Evolutionary conservation across 2,113 vertebrate genomes (phyloP), one percentile per base, ranked within the genome.

Genomic region (Paralichthys olivaceus): DNA sequence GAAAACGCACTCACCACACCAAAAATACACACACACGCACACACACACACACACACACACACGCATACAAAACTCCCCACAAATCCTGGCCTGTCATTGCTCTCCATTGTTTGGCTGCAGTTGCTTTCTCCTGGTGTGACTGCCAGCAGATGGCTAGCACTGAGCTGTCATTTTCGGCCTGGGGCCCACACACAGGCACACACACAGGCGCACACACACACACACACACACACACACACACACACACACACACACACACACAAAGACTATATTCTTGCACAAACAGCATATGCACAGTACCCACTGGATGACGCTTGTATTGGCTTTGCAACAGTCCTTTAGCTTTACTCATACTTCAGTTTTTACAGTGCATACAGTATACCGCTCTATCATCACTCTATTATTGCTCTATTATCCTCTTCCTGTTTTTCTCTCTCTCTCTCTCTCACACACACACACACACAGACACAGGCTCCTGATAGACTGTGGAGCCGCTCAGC

Each of bases 131-230:
- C 86, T 91, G 85, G 91, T 91, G 89, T 94, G 93, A 94, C 91
- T 93, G 91, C 92, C 92, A 94, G 92, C 94, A 94, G 93, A 94
- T 94, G 94, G 94, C 90, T 90, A 92, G 92, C 91, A 91, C 84
- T 90, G 93, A 91, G 92, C 91, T 91, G 91, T 92, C 86, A 90
- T 84, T 90, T 87, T 87, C 83, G 83, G 91, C 92, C 92, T 89
- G 86, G 86, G 93, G 93, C 92, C 90, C 90, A 84, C 90, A 91
- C 90, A 85, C 89, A 91, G 37, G 69, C 68, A 76, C 65, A 76
- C 65, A 79, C 43, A 67, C 71, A 79, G 45, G 61, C 61, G 45
- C 37, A 65, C 65, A 45, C 47, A 29, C 40, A 69, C 43, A 54
- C 7, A 56, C 9, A 77, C n/a, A 67, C 60, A 80, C 72, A 73